Percentiles rank a stretch among this genome's conserved stretches.
phyloP scores from a whole-genome alignment of 1,140 invertebrate species.

The Colletes gigas region DNA sequence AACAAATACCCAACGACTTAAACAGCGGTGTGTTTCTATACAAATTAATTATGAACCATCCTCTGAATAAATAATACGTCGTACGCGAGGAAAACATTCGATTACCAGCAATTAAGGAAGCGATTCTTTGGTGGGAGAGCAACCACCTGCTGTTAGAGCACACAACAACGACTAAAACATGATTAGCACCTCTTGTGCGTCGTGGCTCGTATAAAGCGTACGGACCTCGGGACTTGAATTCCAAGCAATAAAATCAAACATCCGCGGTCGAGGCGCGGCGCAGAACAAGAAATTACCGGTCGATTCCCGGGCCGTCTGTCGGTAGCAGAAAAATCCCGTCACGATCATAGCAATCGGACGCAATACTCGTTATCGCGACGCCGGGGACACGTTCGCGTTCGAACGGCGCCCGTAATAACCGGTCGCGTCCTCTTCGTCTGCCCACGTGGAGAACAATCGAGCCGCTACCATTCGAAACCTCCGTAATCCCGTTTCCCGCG shows the following conservation, averaged over 20 bases:
- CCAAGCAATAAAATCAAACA: slow-evolving; percentile 15
- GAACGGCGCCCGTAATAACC: not conserved
- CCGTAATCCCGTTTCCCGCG: too few relatives aligned
- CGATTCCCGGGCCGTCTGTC: not conserved
- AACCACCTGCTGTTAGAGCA: too few relatives aligned
- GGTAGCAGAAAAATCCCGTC: not conserved
- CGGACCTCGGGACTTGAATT: not conserved
- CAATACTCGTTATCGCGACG: not conserved
- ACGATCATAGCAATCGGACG: not conserved
- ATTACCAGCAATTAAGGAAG: too few relatives aligned
- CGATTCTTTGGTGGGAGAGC: too few relatives aligned
- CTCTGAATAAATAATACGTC: too few relatives aligned
- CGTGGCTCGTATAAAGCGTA: not conserved
- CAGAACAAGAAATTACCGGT: slow-evolving; percentile 2
- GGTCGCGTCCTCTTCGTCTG: not conserved
- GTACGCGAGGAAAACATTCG: too few relatives aligned
- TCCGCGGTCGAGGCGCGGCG: not conserved
- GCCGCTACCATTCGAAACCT: not conserved
- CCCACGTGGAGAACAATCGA: not conserved
- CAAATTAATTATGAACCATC: too few relatives aligned
- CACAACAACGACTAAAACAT: too few relatives aligned
- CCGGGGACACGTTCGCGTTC: not conserved
- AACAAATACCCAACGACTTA: too few relatives aligned
- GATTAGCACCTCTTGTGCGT: not conserved
- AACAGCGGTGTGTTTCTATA: too few relatives aligned